Evolutionary conservation across 1,140 invertebrate genomes (phyloP).

Genomic region (Drosophila lini): DNA sequence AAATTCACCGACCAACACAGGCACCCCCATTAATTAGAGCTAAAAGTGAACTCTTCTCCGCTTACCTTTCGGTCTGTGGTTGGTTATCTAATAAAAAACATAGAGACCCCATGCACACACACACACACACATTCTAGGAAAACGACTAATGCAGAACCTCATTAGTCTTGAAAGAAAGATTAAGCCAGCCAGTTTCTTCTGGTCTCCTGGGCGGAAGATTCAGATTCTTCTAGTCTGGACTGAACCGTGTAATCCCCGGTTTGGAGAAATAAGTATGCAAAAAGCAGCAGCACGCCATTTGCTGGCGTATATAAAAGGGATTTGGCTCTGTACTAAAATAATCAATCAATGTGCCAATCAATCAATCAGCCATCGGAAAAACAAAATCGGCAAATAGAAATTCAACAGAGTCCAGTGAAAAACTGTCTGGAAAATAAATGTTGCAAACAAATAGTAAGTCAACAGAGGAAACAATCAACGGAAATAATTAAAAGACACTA

Average conservation of each 20-base stretch:
- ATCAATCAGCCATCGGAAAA: conserved; percentile 69
- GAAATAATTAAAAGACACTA: conserved; percentile 63
- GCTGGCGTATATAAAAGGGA: conserved; percentile 38
- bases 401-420: conserved; percentile 59
- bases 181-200: conserved; percentile 7
- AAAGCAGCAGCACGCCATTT: conserved; percentile 24
- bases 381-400: conserved; percentile 53
- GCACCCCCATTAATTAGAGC: conserved; percentile 75
- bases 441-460: conserved; percentile 38
- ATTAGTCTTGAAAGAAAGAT: conserved; percentile 32
- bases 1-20: conserved; percentile 61
- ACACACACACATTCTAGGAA: not conserved
- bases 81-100: conserved; percentile 32
- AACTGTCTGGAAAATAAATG: conserved; percentile 42
- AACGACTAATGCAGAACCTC: conserved; percentile 25
- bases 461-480: conserved; percentile 60
- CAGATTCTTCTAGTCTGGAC: conserved; percentile 2
- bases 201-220: conserved; percentile 2
- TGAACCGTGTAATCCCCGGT: conserved; percentile 3
- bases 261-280: conserved; percentile 25
- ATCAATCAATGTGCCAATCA: conserved; percentile 81
- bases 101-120: conserved; percentile 7
- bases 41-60: conserved; percentile 44
- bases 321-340: conserved; percentile 58
- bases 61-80: conserved; percentile 30